Base-by-base conservation (phyloP, 2,113 vertebrate genomes). In the Nibea coibor region DNA sequence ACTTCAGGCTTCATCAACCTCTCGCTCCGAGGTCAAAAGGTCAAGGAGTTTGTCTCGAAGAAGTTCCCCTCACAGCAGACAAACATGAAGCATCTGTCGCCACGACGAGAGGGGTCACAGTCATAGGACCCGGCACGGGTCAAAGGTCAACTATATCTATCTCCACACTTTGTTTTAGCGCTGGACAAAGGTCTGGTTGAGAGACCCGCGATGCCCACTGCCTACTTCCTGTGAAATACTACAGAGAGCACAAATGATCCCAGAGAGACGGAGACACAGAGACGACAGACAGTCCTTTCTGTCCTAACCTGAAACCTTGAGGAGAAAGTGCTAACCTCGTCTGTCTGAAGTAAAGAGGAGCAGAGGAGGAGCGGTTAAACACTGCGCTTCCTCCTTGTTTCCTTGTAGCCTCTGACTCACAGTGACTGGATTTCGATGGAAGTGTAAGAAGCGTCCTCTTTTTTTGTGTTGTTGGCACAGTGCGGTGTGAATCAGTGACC, bases 61-160 rank as follows among this genome's bases (percentile, higher is more conserved):
- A 54, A 35, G 26, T 62, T 78, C 57, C 54, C 31, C 65, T 50
- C 56, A 15, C 66, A 50, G 70, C 5, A 7, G 54, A 47, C 53
- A 81, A 57, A 66, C 64, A 47, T 4, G 24, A 42, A 53, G 28
- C 48, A 57, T 43, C 43, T 78, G 20, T 74, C 35, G 47, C 35
- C 14, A 35, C 62, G 84, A 45, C 67, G 48, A 88, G 59, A 75
- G 71, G 17, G 76, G 77, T 82, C 75, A 66, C 8, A 66, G 64
- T 19, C 14, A 57, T 75, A 39, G 39, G 45, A 72, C 31, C 26
- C 28, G 59, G 11, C 63, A 54, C 1, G 45, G 74, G 68, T 67
- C 48, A 75, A 68, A 81, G 68, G 68, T 81, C 79, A 78, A 48
- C 56, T 26, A 39, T 39, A 39, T 39, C 35, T 39, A 39, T 39